These are phyloP conservation scores for Ammodytes marinus DNA, from an alignment of 2,113 vertebrate species.

Conservation along the genomic window DNA sequence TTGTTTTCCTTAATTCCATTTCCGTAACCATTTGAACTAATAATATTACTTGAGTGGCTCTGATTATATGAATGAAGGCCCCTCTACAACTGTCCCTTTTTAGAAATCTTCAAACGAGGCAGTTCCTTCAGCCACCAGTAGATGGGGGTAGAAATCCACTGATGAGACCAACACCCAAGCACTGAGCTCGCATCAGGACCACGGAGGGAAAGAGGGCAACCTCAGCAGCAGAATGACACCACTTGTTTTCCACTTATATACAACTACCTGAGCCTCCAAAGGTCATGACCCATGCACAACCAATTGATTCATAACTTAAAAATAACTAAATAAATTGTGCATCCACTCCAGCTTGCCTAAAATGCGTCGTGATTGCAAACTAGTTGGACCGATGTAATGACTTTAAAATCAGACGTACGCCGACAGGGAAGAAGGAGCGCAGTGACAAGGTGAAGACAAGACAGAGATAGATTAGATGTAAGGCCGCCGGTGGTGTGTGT, in stretches of 20 bases:
- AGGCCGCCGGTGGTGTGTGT: conserved; percentile 8
- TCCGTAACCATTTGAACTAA: too few species aligned
- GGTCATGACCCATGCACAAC: not conserved
- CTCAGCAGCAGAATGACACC: conserved; percentile 10
- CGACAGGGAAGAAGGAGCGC: conserved; percentile 37
- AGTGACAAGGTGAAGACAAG: conserved; percentile 56
- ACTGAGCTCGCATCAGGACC: not conserved
- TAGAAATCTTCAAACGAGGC: not conserved
- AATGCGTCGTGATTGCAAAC: not conserved
- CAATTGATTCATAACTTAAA: not conserved
- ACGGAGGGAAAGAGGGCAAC: conserved; percentile 1
- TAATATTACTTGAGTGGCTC: not conserved
- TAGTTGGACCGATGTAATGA: conserved; percentile 30
- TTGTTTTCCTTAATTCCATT: too few species aligned
- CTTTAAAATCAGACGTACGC: conserved; percentile 39
- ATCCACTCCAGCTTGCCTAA: not conserved
- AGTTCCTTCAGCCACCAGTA: conserved; percentile 64
- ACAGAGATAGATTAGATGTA: conserved; percentile 66
- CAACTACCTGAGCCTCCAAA: not conserved
- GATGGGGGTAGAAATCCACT: conserved; percentile 77
- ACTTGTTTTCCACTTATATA: not conserved
- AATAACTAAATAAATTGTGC: not conserved
- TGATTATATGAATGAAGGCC: not conserved
- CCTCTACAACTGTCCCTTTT: not conserved
- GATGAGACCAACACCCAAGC: not conserved